Base-by-base conservation (phyloP, 1,140 invertebrate genomes). In the Drosophila mojavensis region DNA sequence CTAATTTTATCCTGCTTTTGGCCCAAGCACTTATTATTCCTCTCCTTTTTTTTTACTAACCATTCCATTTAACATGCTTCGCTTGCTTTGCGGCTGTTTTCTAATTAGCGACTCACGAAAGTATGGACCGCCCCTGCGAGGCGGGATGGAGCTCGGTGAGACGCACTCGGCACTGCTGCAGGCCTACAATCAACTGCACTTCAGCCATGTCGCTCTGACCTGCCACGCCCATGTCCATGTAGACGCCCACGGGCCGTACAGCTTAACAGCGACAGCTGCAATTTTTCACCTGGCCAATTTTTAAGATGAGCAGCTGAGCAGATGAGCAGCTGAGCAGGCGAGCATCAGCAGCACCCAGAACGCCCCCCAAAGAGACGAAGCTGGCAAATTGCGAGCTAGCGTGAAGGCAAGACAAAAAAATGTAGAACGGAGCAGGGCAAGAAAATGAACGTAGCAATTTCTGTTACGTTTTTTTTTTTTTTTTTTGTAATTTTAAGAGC, bases 251-350 rank as follows among this genome's bases (percentile, higher is more conserved):
- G 68, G 61, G 60, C 64, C 13, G 75, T 33, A 20, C 58, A 54
- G 15, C 60, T 62, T 78, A 77, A 77, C 74, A 83, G 78, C 84
- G 79, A 85, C 89, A 91, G 89, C 89, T 91, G 89, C 89, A 91
- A 86, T 91, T 89, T 91, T 91, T 91, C 89, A 91, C 81, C 89
- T 91, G 89, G 84, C 56, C 81, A 90, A 85, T 89, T 89, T 89
- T 89, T 64, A 86, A 91, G 89, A 91, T 85, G 89, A 91, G 36
- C 36, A 39, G 36, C 1, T 11, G 10, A 4, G 36, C 33, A 91
- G 89, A 91, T 85, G 89, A 89, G 36, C 33, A 91, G 89, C 89
- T 85, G 89, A 89, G 33, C 33, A 36, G 33, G 1, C 2, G 9
- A 11, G 33, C 33, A 91, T 17, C 17, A 17, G 17, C 58, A 43